phyloP scores from a whole-genome alignment of 2,797 vertebrate species.

The Enteromius afrohamiltoni region DNA sequence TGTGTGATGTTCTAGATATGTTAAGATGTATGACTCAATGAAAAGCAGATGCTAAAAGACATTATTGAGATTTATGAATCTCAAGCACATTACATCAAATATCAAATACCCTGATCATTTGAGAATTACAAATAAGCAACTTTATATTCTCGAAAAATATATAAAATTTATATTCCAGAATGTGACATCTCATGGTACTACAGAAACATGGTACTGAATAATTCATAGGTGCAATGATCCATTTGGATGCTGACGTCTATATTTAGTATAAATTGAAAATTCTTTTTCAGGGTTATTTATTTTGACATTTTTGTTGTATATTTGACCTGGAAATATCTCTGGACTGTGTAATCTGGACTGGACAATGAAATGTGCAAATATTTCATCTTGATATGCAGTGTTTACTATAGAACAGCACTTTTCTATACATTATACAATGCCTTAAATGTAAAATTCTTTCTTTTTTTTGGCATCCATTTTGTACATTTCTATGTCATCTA shows the following conservation, averaged over 20 bases:
- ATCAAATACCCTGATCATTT: background rate
- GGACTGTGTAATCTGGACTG: background rate
- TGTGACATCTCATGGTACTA: background rate
- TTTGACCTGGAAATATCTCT: constrained; percentile 1
- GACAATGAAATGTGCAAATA: background rate
- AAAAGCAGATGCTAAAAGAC: background rate
- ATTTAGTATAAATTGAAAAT: background rate
- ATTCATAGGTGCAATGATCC: background rate
- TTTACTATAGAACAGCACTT: constrained; percentile 14
- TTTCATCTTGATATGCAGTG: constrained; percentile 20
- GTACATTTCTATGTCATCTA: background rate
- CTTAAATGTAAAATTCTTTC: background rate
- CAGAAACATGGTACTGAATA: background rate
- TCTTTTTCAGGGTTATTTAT: constrained; percentile 24
- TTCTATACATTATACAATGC: constrained; percentile 9
- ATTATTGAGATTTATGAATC: background rate
- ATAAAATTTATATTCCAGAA: background rate
- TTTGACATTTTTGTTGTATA: background rate
- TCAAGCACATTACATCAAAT: background rate
- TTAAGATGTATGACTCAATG: background rate
- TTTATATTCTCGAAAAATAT: background rate
- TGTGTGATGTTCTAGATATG: constrained; percentile 17
- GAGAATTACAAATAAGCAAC: background rate
- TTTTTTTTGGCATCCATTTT: constrained; percentile 13
- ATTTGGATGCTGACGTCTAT: background rate